Conservation (phyloP, 2,888 invertebrate genomes). For the Drosophila antonietae region DNA sequence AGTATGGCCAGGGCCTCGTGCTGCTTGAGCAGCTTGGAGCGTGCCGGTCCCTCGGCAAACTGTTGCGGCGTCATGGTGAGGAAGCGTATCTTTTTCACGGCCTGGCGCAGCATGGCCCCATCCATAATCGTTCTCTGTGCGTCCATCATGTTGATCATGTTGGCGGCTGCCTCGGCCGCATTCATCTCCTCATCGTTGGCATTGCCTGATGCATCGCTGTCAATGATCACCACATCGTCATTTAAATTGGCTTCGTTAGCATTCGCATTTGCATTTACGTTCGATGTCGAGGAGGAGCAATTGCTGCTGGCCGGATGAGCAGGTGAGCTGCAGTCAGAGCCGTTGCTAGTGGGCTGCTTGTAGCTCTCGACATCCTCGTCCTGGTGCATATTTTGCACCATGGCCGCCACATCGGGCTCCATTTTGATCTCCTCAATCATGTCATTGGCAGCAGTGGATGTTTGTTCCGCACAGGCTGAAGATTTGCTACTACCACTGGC, state of each 20-base stretch:
- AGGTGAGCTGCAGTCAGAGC: constrained; percentile 29
- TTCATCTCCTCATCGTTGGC: constrained; percentile 54
- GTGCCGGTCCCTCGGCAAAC: constrained; percentile 93
- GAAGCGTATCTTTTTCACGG: constrained; percentile 91
- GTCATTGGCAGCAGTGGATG: constrained; percentile 44
- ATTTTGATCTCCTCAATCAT: constrained; percentile 81
- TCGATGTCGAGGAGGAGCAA: constrained; percentile 17
- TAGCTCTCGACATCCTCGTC: constrained; percentile 62
- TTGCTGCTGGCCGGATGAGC: constrained; percentile 9
- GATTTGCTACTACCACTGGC: constrained; percentile 17
- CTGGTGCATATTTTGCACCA: constrained; percentile 76
- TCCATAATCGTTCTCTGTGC: constrained; percentile 80
- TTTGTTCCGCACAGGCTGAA: constrained; percentile 23
- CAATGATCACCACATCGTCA: constrained; percentile 80
- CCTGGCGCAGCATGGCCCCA: constrained; percentile 86
- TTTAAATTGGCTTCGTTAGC: constrained; percentile 6
- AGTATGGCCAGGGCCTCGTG: constrained; percentile 92
- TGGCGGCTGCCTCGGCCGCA: constrained; percentile 58
- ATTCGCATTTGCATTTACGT: constrained; percentile 8
- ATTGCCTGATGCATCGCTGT: constrained; percentile 75
- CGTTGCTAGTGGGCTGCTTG: constrained; percentile 27
- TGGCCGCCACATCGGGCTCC: constrained; percentile 82
- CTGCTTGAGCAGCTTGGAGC: constrained; percentile 90
- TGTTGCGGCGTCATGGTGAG: constrained; percentile 91
- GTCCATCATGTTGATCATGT: constrained; percentile 77